A percentile compares a stretch with the other conserved stretches of the same genome.
These are phyloP conservation scores for Caloenas nicobarica DNA, from an alignment of 2,113 vertebrate species.

Conservation along the genomic window DNA sequence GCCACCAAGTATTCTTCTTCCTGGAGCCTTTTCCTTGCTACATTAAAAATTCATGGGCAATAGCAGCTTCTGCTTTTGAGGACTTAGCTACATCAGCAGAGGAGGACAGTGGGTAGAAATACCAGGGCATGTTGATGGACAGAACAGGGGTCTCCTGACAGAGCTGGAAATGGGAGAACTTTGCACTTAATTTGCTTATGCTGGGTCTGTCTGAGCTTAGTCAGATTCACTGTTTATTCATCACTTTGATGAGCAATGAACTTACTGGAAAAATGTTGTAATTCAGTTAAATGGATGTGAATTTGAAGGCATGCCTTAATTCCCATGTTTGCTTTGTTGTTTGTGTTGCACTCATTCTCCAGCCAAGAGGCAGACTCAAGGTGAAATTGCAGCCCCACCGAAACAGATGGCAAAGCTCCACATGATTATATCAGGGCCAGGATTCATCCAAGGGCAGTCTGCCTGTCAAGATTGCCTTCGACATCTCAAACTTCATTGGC, in stretches of 20 bases:
- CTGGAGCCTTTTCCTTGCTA: constrained; percentile 29
- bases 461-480: not conserved
- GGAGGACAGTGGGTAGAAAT: constrained; percentile 18
- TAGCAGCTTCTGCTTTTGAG: constrained; percentile 34
- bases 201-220: not conserved
- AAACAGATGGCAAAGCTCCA: not conserved
- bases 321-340: constrained; percentile 1
- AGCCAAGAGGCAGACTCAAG: not conserved
- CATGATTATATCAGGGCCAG: not conserved
- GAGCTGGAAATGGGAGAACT: not conserved
- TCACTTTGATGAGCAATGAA: not conserved
- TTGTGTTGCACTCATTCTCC: not conserved
- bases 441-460: not conserved
- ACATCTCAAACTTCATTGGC: not conserved
- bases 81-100: constrained; percentile 43
- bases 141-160: constrained; percentile 15
- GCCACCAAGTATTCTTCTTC: constrained; percentile 51
- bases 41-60: constrained; percentile 54
- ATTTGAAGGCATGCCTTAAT: not conserved
- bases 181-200: constrained; percentile 13
- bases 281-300: not conserved
- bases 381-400: not conserved
- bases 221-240: not conserved
- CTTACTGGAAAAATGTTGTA: constrained; percentile 1
- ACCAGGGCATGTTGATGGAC: constrained; percentile 1